Conservation (phyloP, 2,888 invertebrate genomes). For the Frankliniella intonsa region DNA sequence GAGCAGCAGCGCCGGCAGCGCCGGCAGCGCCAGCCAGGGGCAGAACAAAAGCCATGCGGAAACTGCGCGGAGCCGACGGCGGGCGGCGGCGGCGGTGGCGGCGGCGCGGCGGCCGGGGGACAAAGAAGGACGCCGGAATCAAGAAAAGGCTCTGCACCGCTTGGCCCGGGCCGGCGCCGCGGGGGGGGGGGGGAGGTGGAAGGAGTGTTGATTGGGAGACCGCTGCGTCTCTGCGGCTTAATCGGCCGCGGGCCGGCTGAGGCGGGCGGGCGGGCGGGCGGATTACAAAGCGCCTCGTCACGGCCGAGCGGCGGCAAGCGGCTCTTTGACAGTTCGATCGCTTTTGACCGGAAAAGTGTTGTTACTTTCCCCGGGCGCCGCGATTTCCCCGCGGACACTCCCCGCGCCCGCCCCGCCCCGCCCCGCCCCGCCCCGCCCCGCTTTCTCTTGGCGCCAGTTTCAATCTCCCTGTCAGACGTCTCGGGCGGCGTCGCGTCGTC, state of each 20-base stretch:
- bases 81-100: neutral
- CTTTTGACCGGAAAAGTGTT: no score
- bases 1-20: neutral
- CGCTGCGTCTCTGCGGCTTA: neutral
- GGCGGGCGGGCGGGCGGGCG: neutral
- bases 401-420: no score
- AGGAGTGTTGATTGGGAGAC: conserved; percentile 6
- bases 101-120: neutral
- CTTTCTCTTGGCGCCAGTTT: no score
- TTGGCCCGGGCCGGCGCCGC: neutral
- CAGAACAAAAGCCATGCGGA: neutral
- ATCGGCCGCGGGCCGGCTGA: neutral
- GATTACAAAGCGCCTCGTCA: no score
- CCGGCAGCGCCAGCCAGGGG: neutral
- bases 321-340: no score
- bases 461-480: no score
- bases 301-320: no score
- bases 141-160: neutral
- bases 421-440: no score
- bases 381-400: no score
- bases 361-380: no score
- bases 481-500: no score
- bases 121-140: neutral
- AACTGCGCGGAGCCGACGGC: neutral
- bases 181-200: neutral